Base-by-base conservation (phyloP, 2,113 vertebrate species). In the Propithecus coquereli region DNA sequence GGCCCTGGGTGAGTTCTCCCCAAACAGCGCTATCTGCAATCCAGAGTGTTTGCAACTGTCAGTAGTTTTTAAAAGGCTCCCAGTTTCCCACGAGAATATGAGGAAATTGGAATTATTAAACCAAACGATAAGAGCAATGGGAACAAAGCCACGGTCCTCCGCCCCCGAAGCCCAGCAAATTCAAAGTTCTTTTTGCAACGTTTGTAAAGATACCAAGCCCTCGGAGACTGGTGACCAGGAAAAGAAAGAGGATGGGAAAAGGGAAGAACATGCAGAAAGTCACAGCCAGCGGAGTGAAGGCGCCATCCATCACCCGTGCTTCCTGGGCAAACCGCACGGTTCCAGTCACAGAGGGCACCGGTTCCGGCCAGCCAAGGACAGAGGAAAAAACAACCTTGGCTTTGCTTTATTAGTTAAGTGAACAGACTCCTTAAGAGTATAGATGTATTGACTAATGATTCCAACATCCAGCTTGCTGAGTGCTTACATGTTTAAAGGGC, bases 211-310 rank as follows among this genome's bases (percentile, higher is more conserved):
- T 96, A 90, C 93, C 97, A 98, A 97, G 94, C 95, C 84, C 59
- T 22, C 66, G 13, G 87, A 94, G 81, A 87, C 23, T 95, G 84
- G 94, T 94, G 97, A 95, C 76, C 88, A 96, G 97, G 97, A 95
- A 98, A 98, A 98, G 96, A 98, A 98, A 98, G 98, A 97, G 96
- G 71, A 97, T 25, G 22, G 20, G 95, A 96, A 95, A 98, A 98
- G n/a, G 97, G 96, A 98, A 98, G 66, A 83, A 94, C 95, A 97
- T 81, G 77, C 61, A 66, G 52, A 87, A 94, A 94, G 97, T 94
- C 96, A 95, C 54, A 37, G 91, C n/a, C 90, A 79, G 63, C 94
- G 88, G 82, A 96, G 84, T 66, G 61, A 70, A 95, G 90, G 83
- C 76, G 45, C 71, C 91, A 97, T 97, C 97, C 94, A 95, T 98